A percentile compares a stretch with the other conserved stretches of the same genome.
These are phyloP conservation scores for Lineus longissimus DNA, from an alignment of 1,140 invertebrate genomes.

Conservation along the genomic window DNA sequence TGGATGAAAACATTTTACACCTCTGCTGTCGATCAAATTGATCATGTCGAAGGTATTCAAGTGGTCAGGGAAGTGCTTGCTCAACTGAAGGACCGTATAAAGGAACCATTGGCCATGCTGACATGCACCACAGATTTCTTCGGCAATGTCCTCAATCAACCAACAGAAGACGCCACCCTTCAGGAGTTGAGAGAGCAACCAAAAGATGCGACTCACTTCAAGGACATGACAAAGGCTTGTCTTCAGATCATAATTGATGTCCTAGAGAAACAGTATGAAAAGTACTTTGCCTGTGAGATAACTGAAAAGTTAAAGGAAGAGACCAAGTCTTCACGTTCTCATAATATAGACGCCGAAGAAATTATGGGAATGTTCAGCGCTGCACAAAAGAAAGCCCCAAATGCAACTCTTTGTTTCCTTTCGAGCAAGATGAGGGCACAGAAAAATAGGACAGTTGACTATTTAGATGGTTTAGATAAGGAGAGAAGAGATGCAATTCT, in stretches of 20 bases:
- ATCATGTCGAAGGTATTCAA: slow-evolving; percentile 11
- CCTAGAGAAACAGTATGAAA: slow-evolving; percentile 10
- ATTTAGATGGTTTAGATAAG: neutral
- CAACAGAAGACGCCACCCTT: neutral
- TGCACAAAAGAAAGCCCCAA: neutral
- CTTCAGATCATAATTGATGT: slow-evolving; percentile 1
- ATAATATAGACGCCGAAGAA: slow-evolving; percentile 12
- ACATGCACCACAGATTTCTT: neutral
- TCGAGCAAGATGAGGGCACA: slow-evolving; percentile 7
- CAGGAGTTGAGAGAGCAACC: neutral
- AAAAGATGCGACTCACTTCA: neutral
- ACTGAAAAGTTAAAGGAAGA: neutral
- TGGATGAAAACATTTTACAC: slow-evolving; percentile 24
- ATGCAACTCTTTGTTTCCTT: neutral
- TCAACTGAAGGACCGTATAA: neutral
- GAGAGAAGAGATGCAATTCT: neutral
- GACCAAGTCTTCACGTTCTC: neutral
- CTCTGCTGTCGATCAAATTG: neutral
- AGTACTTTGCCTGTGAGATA: slow-evolving; percentile 2
- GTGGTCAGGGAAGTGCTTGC: slow-evolving; percentile 9
- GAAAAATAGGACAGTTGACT: neutral
- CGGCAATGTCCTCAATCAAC: too few species aligned
- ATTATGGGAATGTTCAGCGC: slow-evolving; percentile 14
- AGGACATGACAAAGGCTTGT: slow-evolving; percentile 4
- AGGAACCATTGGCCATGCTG: neutral